Evolutionary conservation across 2,113 vertebrate species (phyloP).

Genomic region (Epinephelus moara): DNA sequence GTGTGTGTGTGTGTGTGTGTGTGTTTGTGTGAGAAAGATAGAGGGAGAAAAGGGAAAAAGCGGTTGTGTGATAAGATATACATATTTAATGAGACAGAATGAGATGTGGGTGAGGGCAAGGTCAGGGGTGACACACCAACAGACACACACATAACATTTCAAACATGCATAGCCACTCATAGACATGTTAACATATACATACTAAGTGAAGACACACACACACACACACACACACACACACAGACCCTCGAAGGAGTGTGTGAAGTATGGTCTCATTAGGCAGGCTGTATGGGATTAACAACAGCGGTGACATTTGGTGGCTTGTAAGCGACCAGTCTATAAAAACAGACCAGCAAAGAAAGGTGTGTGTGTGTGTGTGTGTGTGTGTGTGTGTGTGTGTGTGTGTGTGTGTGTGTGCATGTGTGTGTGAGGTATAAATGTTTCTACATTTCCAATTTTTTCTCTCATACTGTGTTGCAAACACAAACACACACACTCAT

Average conservation of each 20-base stretch:
- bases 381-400: constrained; percentile 31
- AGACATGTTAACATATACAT: constrained; percentile 61
- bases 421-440: constrained; percentile 54
- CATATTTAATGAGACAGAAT: constrained; percentile 99
- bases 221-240: constrained; percentile 13
- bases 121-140: constrained; percentile 70
- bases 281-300: constrained; percentile 79
- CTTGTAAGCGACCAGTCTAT: constrained; percentile 80
- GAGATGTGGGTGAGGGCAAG: constrained; percentile 86
- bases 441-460: constrained; percentile 49
- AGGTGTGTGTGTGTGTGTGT: constrained; percentile 31
- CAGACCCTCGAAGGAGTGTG: constrained; percentile 53
- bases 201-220: constrained; percentile 21
- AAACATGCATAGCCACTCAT: constrained; percentile 46
- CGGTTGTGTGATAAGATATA: constrained; percentile 96
- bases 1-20: background rate
- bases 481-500: constrained; percentile 43
- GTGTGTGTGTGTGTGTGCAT: too few relatives aligned
- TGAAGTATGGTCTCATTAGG: constrained; percentile 82
- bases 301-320: constrained; percentile 80
- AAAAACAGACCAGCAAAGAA: constrained; percentile 70
- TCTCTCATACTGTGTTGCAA: constrained; percentile 22
- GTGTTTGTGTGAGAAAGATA: background rate
- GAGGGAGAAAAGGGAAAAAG: background rate
- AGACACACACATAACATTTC: constrained; percentile 32